phyloP scores from a whole-genome alignment of 1,140 invertebrate genomes.

The Wasmannia auropunctata region DNA sequence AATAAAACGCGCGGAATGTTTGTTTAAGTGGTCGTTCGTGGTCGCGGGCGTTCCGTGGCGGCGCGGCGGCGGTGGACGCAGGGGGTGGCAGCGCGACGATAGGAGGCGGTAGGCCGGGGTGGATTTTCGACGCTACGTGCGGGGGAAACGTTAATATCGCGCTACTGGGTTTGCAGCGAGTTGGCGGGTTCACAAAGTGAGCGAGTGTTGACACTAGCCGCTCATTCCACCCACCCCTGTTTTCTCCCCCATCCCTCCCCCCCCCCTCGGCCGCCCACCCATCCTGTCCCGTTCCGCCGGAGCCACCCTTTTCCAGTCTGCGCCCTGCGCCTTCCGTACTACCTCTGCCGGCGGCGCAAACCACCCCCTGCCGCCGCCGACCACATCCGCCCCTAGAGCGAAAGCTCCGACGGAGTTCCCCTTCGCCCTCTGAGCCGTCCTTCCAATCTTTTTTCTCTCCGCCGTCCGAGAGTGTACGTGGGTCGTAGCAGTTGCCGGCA shows the following conservation, averaged over 20 bases:
- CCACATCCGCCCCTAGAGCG: constrained; percentile 59
- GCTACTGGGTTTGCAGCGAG: constrained; percentile 78
- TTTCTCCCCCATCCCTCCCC: too few species aligned
- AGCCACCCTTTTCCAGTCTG: constrained; percentile 66
- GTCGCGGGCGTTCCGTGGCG: constrained; percentile 48
- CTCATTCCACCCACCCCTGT: constrained; percentile 72
- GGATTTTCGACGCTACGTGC: constrained; percentile 66
- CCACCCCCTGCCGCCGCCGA: constrained; percentile 33
- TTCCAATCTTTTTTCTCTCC: constrained; percentile 37
- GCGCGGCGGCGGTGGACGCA: not conserved
- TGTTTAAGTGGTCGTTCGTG: constrained; percentile 77
- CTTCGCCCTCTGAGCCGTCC: not conserved
- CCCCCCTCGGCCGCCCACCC: constrained; percentile 50
- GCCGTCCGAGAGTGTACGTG: not conserved
- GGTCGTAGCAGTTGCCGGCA: constrained; percentile 41
- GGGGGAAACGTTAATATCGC: constrained; percentile 82
- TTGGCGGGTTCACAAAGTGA: constrained; percentile 83
- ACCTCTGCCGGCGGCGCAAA: constrained; percentile 58
- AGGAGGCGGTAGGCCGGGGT: constrained; percentile 39
- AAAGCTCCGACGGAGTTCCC: constrained; percentile 38
- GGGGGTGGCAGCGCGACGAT: constrained; percentile 24
- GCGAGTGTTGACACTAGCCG: constrained; percentile 83
- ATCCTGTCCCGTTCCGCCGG: not conserved
- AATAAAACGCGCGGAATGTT: constrained; percentile 79
- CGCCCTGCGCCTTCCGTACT: constrained; percentile 60